Evolutionary conservation across 2,888 invertebrate genomes (phyloP), one percentile per base, ranked within the genome.

Genomic region (Temnothorax ravouxi): DNA sequence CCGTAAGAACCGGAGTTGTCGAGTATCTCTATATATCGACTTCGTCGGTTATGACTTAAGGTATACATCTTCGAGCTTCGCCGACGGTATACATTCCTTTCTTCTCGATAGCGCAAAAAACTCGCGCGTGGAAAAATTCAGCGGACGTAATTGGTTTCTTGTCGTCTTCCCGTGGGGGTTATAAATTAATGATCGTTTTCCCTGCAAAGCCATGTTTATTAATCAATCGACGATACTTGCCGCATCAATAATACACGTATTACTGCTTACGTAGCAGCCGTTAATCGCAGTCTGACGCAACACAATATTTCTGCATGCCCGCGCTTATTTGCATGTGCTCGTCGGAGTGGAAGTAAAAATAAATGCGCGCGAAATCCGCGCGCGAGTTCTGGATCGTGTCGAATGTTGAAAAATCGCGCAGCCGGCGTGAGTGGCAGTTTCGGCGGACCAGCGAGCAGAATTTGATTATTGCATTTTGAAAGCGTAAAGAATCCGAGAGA

Each of bases 401-500:
- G 41, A 83, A 85, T 71, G 66, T 47, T 47, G 82, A 79, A 74
- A 82, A 89, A 88, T 84, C 83, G 86, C 81, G 69, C 77, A 47
- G 13, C 50, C 21, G 13, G 71, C 34, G 21, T 59, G 72, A 80
- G 47, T 71, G 79, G 59, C 72, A 71, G 47, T 80, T 80, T 80
- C 18, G 56, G 18, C 13, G 59, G 34, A 59, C 52, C 13, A 21
- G 41, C 56, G 71, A 38, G 59, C 59, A 59, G 38, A 71, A 80
- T 79, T 71, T 25, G 59, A 61, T 80, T 61, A 79, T 71, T 71
- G 25, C 25, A 47, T 71, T 79, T 34, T 54, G 59, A 44, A 59
- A 59, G 47, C 34, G 1, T 59, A 47, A 47, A 64, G 47, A 64
- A 50, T 25, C n/a, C 56, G n/a, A 15, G 41, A 15, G 41, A 2